phyloP scores from a whole-genome alignment of 2,888 invertebrate species.

The Ellobium chinense region DNA sequence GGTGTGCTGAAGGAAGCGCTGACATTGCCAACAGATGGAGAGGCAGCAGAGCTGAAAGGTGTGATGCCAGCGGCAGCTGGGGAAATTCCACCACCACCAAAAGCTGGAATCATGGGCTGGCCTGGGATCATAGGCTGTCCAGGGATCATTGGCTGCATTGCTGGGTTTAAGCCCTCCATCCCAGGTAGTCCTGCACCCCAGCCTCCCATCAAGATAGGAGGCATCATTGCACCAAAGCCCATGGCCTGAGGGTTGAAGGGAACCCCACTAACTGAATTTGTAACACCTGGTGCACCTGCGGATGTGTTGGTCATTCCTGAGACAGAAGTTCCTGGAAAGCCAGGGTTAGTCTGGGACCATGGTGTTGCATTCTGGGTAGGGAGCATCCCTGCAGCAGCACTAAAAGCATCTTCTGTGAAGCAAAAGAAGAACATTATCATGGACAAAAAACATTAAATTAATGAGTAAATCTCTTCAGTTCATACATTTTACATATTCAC shows the following conservation, averaged over 20 bases:
- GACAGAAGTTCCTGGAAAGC: slow-evolving; percentile 17
- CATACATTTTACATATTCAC: no score
- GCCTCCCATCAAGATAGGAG: slow-evolving; percentile 37
- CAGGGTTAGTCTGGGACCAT: slow-evolving; percentile 15
- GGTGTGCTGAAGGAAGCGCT: slow-evolving; percentile 8
- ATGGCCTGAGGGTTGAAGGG: slow-evolving; percentile 32
- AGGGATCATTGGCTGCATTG: slow-evolving; percentile 35
- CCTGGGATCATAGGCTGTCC: slow-evolving; percentile 43
- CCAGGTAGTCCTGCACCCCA: slow-evolving; percentile 39
- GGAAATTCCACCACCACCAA: slow-evolving; percentile 13
- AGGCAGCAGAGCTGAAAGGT: slow-evolving; percentile 8
- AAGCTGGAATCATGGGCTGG: slow-evolving; percentile 35
- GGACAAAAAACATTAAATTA: no score
- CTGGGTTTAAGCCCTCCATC: slow-evolving; percentile 35
- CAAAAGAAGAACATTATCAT: no score
- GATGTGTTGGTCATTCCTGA: slow-evolving; percentile 29
- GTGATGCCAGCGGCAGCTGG: slow-evolving; percentile 14
- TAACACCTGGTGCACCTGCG: not conserved
- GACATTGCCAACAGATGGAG: slow-evolving; percentile 19
- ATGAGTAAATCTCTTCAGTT: no score
- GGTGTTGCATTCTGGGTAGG: not conserved
- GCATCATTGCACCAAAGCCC: slow-evolving; percentile 46
- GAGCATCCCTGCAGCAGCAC: not conserved
- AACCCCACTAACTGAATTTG: slow-evolving; percentile 20
- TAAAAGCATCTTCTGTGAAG: slow-evolving; percentile 30